Evolutionary conservation across 1,140 invertebrate species (phyloP).

Genomic region (Centruroides vittatus): DNA sequence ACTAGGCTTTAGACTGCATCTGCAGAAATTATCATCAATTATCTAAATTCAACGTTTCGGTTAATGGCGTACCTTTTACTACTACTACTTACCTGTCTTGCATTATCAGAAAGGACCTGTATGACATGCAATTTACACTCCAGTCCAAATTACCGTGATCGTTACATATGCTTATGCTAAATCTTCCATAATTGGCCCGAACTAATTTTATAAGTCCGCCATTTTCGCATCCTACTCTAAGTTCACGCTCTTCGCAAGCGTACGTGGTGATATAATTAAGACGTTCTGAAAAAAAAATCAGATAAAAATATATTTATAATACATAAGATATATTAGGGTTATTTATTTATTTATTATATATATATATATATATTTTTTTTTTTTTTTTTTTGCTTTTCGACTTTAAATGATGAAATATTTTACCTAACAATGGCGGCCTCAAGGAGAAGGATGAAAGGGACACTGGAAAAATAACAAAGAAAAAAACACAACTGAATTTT

Average conservation of each 20-base stretch:
- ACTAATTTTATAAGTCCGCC: conserved; percentile 80
- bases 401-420: conserved; percentile 1
- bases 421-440: conserved; percentile 14
- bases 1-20: conserved; percentile 43
- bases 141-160: conserved; percentile 86
- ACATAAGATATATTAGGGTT: background rate
- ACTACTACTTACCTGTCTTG: conserved; percentile 31
- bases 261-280: conserved; percentile 74
- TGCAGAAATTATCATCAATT: background rate
- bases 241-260: conserved; percentile 80
- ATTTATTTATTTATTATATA: background rate
- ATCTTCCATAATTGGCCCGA: conserved; percentile 88
- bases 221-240: conserved; percentile 72
- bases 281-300: conserved; percentile 40
- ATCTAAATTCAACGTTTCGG: conserved; percentile 1
- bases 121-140: conserved; percentile 91
- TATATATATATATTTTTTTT: no score
- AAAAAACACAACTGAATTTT: background rate
- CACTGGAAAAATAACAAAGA: conserved; percentile 7
- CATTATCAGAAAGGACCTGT: conserved; percentile 34
- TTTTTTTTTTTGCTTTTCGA: background rate
- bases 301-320: conserved; percentile 9
- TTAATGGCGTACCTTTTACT: background rate
- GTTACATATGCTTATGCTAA: conserved; percentile 92
- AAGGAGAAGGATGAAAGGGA: conserved; percentile 5